Conservation (phyloP, 2,113 vertebrate species). For the Zosterops lateralis region DNA sequence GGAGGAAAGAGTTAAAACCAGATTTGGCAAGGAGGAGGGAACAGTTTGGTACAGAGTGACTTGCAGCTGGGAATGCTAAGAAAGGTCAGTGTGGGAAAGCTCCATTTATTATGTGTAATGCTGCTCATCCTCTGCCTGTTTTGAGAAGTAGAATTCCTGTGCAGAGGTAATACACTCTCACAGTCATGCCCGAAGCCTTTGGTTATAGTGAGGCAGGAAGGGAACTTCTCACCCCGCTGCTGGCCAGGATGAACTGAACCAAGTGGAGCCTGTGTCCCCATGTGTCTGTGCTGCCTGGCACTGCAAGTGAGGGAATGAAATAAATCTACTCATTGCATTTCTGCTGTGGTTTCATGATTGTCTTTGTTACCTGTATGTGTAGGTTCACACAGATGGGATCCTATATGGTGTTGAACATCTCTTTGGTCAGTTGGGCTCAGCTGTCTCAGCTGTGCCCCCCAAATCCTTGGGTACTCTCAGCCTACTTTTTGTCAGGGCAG, state of each 20-base stretch:
- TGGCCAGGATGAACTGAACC: background rate
- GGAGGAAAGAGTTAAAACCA: background rate
- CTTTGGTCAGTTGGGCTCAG: background rate
- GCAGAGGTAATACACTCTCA: background rate
- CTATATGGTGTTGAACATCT: fast-evolving
- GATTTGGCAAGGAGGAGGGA: background rate
- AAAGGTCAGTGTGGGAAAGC: background rate
- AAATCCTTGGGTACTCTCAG: background rate
- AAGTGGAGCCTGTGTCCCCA: fast-evolving
- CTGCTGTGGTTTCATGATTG: background rate
- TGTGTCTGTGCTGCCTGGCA: fast-evolving
- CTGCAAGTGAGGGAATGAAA: background rate
- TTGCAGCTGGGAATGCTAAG: background rate
- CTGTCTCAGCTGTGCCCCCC: background rate
- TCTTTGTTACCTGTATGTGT: background rate
- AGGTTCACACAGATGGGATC: background rate
- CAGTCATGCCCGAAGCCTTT: background rate
- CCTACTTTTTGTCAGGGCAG: no score
- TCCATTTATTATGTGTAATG: background rate
- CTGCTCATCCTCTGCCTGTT: background rate
- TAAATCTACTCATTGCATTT: background rate
- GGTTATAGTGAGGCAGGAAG: no score
- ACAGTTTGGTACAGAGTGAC: background rate
- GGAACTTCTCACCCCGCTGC: background rate
- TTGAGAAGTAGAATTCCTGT: background rate